Percentiles rank a stretch among this genome's conserved stretches.
Evolutionary conservation across 2,113 vertebrate genomes (phyloP).

Genomic region (Miniopterus natalensis): DNA sequence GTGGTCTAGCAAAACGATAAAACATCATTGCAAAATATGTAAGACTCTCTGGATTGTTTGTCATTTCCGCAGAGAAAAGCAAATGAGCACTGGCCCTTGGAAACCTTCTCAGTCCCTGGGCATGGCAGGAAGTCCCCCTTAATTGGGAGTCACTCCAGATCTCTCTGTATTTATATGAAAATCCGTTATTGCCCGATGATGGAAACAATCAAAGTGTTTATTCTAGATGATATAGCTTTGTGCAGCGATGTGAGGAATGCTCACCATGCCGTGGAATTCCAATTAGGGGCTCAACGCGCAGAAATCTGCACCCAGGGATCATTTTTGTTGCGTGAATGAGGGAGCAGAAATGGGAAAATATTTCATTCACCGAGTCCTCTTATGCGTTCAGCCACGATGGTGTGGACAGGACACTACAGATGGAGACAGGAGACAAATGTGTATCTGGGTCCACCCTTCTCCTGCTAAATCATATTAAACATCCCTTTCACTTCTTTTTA

Average conservation of each 20-base stretch:
- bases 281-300: neutral
- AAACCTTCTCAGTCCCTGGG: neutral
- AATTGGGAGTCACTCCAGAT: too few species aligned
- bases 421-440: fast-evolving
- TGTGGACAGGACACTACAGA: neutral
- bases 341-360: neutral
- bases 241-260: neutral
- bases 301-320: neutral
- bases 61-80: neutral
- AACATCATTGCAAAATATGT: neutral
- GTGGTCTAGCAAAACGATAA: neutral
- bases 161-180: too few species aligned
- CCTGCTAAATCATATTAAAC: neutral
- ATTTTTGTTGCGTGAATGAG: too few species aligned
- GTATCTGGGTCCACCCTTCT: too few species aligned
- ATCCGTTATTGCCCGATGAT: neutral
- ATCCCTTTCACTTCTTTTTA: too few species aligned
- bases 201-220: too few species aligned
- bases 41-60: too few species aligned
- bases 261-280: neutral
- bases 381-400: too few species aligned
- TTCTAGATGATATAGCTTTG: neutral
- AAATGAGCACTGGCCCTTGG: neutral
- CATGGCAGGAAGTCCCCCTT: neutral
- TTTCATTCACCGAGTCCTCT: too few species aligned